Evolutionary conservation across 1,140 invertebrate genomes (phyloP).

Genomic region (Drosophila dunni): DNA sequence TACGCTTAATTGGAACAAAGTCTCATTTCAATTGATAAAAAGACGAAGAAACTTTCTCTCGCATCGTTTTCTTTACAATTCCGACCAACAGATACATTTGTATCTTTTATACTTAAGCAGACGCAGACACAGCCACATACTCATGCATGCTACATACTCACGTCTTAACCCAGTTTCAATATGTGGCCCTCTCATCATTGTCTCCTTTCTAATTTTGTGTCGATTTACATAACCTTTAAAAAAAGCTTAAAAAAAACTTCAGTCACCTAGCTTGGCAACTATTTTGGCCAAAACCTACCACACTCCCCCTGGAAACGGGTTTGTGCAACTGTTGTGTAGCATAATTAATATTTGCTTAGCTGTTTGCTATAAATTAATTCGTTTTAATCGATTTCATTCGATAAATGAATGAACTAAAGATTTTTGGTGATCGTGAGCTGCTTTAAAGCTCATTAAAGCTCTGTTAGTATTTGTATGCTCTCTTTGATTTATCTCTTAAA

Average conservation of each 20-base stretch:
- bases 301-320: conserved; percentile 50
- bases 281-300: background rate
- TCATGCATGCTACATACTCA: conserved; percentile 1
- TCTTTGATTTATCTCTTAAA: too few relatives aligned
- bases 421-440: too few relatives aligned
- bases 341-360: conserved; percentile 51
- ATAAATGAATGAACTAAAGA: too few relatives aligned
- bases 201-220: conserved; percentile 74
- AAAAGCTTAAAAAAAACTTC: background rate
- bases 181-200: conserved; percentile 54
- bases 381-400: background rate
- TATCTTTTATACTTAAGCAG: background rate
- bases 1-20: conserved; percentile 51
- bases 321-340: conserved; percentile 19
- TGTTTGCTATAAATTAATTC: conserved; percentile 14
- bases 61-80: conserved; percentile 52
- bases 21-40: conserved; percentile 66
- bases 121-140: background rate
- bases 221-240: conserved; percentile 70
- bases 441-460: too few relatives aligned
- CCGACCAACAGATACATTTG: conserved; percentile 17
- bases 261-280: conserved; percentile 52
- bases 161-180: conserved; percentile 64
- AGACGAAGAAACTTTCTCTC: conserved; percentile 62
- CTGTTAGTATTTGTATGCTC: too few relatives aligned